phyloP scores from a whole-genome alignment of 2,113 vertebrate species.

The Myotis brandtii region DNA sequence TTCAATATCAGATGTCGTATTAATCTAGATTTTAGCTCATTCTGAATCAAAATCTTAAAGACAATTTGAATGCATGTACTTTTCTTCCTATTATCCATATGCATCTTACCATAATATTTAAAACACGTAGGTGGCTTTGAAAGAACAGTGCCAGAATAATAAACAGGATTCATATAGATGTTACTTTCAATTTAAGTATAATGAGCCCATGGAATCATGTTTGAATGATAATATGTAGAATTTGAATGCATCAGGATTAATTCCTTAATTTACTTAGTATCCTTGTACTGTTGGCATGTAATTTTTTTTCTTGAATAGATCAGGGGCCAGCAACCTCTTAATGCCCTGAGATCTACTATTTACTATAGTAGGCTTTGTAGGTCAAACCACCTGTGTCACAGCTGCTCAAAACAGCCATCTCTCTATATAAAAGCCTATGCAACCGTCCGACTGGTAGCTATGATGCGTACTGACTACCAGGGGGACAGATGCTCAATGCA shows the following conservation, averaged over 20 bases:
- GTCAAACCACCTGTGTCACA: background rate
- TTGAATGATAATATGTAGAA: background rate
- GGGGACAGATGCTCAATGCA: too few species aligned
- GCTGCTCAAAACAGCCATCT: background rate
- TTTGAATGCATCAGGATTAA: background rate
- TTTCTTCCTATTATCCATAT: slow-evolving; percentile 39
- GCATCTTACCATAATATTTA: slow-evolving; percentile 23
- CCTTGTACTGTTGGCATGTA: background rate
- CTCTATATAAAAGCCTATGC: too few species aligned
- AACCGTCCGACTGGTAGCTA: too few species aligned
- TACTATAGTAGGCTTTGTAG: accelerated
- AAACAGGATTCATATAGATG: background rate
- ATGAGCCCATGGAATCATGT: background rate
- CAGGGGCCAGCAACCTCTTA: background rate
- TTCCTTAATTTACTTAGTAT: background rate
- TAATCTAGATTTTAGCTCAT: slow-evolving; percentile 57
- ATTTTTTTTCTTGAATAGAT: background rate
- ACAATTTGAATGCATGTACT: slow-evolving; percentile 44
- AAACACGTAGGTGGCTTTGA: slow-evolving; percentile 13
- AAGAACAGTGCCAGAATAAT: background rate
- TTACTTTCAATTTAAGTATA: background rate
- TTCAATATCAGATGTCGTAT: slow-evolving; percentile 67
- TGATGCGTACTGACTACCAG: too few species aligned
- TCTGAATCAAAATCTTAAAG: slow-evolving; percentile 62
- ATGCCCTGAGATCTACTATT: too few species aligned